phyloP scores from a whole-genome alignment of 2,888 invertebrate species.

The Drosophila mimica region DNA sequence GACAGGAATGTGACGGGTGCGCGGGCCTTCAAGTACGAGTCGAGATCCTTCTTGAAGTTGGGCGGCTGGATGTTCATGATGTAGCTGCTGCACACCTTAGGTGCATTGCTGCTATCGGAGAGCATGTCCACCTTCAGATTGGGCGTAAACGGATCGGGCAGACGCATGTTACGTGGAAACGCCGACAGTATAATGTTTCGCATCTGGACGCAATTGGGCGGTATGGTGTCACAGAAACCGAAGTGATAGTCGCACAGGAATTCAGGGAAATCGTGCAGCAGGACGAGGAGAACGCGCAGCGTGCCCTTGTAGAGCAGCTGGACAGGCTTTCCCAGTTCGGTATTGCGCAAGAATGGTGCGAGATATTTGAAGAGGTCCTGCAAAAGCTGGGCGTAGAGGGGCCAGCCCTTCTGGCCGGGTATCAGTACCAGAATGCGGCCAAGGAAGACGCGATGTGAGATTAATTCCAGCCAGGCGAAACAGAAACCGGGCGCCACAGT shows the following conservation, averaged over 20 bases:
- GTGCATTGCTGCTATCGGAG: conserved; percentile 94
- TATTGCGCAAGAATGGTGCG: conserved; percentile 98
- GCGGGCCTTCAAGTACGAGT: conserved; percentile 97
- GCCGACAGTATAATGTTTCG: conserved; percentile 98
- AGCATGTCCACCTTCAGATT: conserved; percentile 96
- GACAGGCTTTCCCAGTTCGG: conserved; percentile 97
- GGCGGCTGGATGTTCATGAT: conserved; percentile 93
- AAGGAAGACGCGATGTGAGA: conserved; percentile 98
- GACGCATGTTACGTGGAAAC: conserved; percentile 98
- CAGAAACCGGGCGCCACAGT: conserved; percentile 97
- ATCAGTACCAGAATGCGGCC: conserved; percentile 96
- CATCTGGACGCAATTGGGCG: conserved; percentile 99
- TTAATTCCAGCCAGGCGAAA: conserved; percentile 98
- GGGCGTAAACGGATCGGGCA: conserved; percentile 99
- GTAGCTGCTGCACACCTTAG: conserved; percentile 95
- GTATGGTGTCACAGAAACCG: conserved; percentile 99
- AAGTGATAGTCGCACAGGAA: conserved; percentile 99
- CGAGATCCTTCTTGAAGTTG: conserved; percentile 97
- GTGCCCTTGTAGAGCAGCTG: conserved; percentile 98
- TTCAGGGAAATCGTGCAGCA: conserved; percentile 99
- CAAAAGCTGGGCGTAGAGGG: conserved; percentile 97
- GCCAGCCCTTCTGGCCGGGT: conserved; percentile 98
- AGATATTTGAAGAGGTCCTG: conserved; percentile 98
- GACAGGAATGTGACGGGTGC: conserved; percentile 98
- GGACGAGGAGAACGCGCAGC: conserved; percentile 95